A percentile compares a stretch with the other conserved stretches of the same genome.
Evolutionary conservation across 2,797 vertebrate species (phyloP).

Genomic region (Esox masquinongy): DNA sequence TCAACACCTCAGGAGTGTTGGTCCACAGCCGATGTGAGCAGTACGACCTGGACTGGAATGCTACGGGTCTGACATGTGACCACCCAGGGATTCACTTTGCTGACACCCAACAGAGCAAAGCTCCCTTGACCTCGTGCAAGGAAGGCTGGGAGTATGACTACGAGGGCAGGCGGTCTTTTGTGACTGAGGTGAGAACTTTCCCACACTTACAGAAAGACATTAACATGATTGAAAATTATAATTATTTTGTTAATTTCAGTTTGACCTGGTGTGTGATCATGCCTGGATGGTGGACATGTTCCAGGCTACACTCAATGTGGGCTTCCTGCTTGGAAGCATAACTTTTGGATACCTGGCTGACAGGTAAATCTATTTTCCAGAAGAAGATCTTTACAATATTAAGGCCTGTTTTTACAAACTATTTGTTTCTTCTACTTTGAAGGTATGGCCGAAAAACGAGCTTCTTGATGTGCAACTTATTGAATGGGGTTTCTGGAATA

Average conservation of each 20-base stretch:
- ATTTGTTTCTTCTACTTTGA: constrained; percentile 4
- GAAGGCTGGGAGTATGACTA: constrained; percentile 86
- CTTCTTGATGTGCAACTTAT: constrained; percentile 85
- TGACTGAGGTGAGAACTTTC: constrained; percentile 85
- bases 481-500: constrained; percentile 84
- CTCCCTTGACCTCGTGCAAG: constrained; percentile 65
- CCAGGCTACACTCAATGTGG: constrained; percentile 88
- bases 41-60: constrained; percentile 80
- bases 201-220: no score
- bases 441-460: constrained; percentile 89
- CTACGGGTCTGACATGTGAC: constrained; percentile 67
- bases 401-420: not conserved
- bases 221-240: not conserved
- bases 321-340: constrained; percentile 88
- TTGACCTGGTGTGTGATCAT: constrained; percentile 86
- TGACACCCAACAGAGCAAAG: constrained; percentile 41
- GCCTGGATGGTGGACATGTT: constrained; percentile 90
- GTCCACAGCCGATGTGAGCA: constrained; percentile 73
- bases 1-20: constrained; percentile 51
- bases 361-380: constrained; percentile 71
- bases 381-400: not conserved
- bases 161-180: constrained; percentile 77
- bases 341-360: constrained; percentile 90
- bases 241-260: constrained; percentile 69
- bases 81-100: constrained; percentile 50